Conservation (phyloP, 2,888 invertebrate genomes). For the Cotesia congregata region DNA sequence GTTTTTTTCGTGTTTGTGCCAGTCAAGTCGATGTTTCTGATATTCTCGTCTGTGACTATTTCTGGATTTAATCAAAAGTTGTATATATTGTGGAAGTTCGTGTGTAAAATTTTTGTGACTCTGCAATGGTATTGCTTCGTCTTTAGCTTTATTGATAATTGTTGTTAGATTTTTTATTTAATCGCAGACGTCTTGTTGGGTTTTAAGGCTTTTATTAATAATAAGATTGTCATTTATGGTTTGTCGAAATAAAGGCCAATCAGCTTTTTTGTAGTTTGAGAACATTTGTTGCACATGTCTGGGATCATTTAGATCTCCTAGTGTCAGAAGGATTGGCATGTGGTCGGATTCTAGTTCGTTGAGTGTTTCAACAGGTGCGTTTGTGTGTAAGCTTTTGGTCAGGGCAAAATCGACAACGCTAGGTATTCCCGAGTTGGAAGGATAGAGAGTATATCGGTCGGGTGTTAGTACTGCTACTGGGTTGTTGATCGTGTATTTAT, state of each 20-base stretch:
- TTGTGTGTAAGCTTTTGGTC: neutral
- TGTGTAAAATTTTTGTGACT: slow-evolving; percentile 21
- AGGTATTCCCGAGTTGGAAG: neutral
- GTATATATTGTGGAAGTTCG: slow-evolving; percentile 16
- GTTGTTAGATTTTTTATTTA: too few species aligned
- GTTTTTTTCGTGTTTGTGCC: slow-evolving; percentile 22
- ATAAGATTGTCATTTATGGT: too few species aligned
- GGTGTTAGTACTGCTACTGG: neutral
- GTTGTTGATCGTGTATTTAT: slow-evolving; percentile 25
- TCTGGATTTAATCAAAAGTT: slow-evolving; percentile 30
- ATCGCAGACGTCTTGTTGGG: too few species aligned
- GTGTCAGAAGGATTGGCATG: neutral
- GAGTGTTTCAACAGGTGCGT: neutral
- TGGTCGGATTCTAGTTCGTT: slow-evolving; percentile 22
- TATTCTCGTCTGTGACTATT: slow-evolving; percentile 33
- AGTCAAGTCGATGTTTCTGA: slow-evolving; percentile 29
- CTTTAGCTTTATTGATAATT: neutral
- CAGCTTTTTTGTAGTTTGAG: slow-evolving; percentile 13
- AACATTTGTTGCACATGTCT: neutral
- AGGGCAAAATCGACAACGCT: slow-evolving; percentile 2
- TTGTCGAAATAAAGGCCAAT: neutral
- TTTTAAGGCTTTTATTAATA: too few species aligned
- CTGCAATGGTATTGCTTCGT: neutral
- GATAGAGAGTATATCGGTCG: neutral
- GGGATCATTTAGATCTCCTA: neutral